A percentile compares a stretch with the other conserved stretches of the same genome.
These are phyloP conservation scores for Wasmannia auropunctata DNA, from an alignment of 1,140 invertebrate genomes.

Conservation along the genomic window DNA sequence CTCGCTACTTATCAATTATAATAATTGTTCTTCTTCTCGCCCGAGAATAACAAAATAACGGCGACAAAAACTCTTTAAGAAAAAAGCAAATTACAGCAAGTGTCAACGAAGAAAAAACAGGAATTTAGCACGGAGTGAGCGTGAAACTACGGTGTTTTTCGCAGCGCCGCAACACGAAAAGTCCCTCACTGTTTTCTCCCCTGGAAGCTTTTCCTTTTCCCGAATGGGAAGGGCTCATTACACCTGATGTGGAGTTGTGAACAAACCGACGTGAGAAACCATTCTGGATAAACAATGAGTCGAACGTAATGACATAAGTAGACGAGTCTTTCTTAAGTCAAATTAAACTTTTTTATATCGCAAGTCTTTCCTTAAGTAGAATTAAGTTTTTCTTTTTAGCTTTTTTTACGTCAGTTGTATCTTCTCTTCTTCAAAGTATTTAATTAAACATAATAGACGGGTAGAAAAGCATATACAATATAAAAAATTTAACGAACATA, in stretches of 20 bases:
- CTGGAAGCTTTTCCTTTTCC: constrained; percentile 23
- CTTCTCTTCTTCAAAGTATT: not conserved
- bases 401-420: not conserved
- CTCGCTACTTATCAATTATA: not conserved
- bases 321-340: not conserved
- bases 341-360: not conserved
- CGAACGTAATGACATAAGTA: not conserved
- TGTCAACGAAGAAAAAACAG: not conserved
- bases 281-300: not conserved
- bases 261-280: not conserved
- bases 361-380: not conserved
- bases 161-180: not conserved
- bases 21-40: not conserved
- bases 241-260: not conserved
- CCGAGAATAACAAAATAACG: not conserved
- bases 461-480: too few relatives aligned
- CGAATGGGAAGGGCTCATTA: constrained; percentile 3
- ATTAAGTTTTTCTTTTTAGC: too few relatives aligned
- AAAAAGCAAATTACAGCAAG: constrained; percentile 39
- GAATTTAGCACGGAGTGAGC: constrained; percentile 26
- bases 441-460: too few relatives aligned
- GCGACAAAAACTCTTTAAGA: not conserved
- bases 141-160: constrained; percentile 21
- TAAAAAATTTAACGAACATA: not conserved
- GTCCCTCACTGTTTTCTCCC: constrained; percentile 18